Evolutionary conservation across 1,140 invertebrate genomes (phyloP).

Genomic region (Colletes gigas): DNA sequence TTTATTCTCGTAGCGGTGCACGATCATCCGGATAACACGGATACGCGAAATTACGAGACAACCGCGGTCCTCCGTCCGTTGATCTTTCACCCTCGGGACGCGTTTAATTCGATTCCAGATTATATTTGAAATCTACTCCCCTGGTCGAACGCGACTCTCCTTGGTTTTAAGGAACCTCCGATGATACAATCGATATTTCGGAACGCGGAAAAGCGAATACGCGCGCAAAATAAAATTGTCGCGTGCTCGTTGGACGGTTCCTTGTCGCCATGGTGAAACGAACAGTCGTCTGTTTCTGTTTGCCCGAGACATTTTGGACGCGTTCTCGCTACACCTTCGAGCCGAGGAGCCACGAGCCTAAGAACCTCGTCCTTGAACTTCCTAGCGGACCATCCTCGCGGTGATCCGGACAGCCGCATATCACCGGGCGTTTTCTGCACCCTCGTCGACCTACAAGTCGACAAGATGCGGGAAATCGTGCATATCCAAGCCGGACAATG

Average conservation of each 20-base stretch:
- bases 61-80: neutral
- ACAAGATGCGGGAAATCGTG: constrained; percentile 94
- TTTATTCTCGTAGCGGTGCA: too few relatives aligned
- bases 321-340: constrained; percentile 14
- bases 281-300: constrained; percentile 63
- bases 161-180: too few relatives aligned
- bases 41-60: neutral
- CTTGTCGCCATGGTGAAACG: constrained; percentile 52
- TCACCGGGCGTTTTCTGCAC: neutral
- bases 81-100: too few relatives aligned
- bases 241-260: too few relatives aligned
- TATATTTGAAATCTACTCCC: too few relatives aligned
- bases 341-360: constrained; percentile 8
- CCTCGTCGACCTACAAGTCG: neutral
- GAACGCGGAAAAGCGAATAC: too few relatives aligned
- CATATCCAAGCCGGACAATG: constrained; percentile 95
- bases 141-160: too few relatives aligned
- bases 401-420: neutral
- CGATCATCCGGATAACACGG: too few relatives aligned
- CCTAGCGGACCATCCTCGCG: neutral
- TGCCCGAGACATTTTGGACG: constrained; percentile 27
- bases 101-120: too few relatives aligned
- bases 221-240: too few relatives aligned
- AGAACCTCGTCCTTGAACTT: constrained; percentile 20
- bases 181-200: too few relatives aligned